A percentile compares a stretch with the other conserved stretches of the same genome.
phyloP scores from a whole-genome alignment of 2,113 vertebrate genomes.

The Oreotrochilus melanogaster region DNA sequence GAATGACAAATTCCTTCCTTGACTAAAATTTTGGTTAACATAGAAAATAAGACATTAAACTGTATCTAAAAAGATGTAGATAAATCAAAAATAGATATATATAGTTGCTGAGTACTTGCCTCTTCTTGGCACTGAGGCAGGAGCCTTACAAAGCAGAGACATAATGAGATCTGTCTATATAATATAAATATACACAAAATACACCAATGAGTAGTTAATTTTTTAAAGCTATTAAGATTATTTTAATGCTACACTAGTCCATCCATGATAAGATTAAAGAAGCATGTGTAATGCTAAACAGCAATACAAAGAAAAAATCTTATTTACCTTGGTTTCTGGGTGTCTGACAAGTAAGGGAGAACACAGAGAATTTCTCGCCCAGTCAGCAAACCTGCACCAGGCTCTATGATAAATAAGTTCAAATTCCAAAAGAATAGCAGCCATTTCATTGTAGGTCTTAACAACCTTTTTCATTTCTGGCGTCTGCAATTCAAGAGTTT shows the following conservation, averaged over 20 bases:
- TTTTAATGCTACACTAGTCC: not conserved
- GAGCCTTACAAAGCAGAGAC: not conserved
- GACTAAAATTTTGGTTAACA: not conserved
- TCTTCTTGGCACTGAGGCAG: not conserved
- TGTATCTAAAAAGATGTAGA: not conserved
- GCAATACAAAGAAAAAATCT: not conserved
- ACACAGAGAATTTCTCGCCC: constrained; percentile 66
- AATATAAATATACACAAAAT: not conserved
- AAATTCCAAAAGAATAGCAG: constrained; percentile 80
- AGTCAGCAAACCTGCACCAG: constrained; percentile 79
- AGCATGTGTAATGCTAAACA: not conserved
- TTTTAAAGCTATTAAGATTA: not conserved
- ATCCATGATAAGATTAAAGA: not conserved
- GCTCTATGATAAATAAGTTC: constrained; percentile 80
- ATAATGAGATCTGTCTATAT: not conserved
- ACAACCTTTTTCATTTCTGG: constrained; percentile 80
- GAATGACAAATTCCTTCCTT: not conserved
- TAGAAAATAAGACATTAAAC: not conserved
- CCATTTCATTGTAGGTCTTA: constrained; percentile 82
- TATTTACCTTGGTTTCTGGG: constrained; percentile 77
- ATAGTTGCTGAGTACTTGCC: not conserved
- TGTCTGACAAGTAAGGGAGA: constrained; percentile 77
- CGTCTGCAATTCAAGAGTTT: constrained; percentile 55
- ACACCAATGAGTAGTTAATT: rapidly evolving
- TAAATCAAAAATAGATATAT: not conserved